phyloP scores from a whole-genome alignment of 2,113 vertebrate species.

The Tautogolabrus adspersus region DNA sequence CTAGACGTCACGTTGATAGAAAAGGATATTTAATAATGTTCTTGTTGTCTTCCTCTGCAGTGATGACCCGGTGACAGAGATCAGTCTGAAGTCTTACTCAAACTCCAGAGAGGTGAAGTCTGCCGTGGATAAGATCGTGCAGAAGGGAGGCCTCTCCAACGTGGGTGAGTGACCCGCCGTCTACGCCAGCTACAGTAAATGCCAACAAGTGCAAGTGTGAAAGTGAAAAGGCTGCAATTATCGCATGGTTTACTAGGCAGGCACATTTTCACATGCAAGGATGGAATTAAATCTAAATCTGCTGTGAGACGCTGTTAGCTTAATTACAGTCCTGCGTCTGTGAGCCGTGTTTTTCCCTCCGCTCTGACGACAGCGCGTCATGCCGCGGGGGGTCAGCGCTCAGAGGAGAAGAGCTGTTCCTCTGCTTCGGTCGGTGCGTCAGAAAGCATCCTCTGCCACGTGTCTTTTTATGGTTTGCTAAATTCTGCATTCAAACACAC shows the following conservation, averaged over 20 bases:
- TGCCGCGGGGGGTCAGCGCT: constrained; percentile 54
- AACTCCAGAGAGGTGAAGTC: constrained; percentile 89
- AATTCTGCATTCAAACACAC: constrained; percentile 62
- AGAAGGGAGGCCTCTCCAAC: constrained; percentile 94
- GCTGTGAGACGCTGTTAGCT: constrained; percentile 61
- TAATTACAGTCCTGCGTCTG: constrained; percentile 79
- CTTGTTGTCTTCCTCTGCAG: constrained; percentile 72
- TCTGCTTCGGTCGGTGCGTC: constrained; percentile 53
- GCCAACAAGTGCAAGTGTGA: constrained; percentile 61
- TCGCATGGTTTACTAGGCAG: constrained; percentile 57
- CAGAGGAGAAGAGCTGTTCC: constrained; percentile 45
- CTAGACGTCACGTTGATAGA: neutral
- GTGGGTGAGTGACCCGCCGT: constrained; percentile 87
- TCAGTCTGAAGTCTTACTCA: constrained; percentile 88
- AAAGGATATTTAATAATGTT: too few species aligned
- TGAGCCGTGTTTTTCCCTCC: constrained; percentile 61
- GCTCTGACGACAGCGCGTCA: constrained; percentile 57
- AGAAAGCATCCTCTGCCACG: constrained; percentile 42
- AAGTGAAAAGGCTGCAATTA: constrained; percentile 69
- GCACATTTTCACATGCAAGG: constrained; percentile 72
- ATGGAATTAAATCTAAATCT: constrained; percentile 83
- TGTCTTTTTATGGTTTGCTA: constrained; percentile 61
- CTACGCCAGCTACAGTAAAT: constrained; percentile 25
- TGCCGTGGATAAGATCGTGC: constrained; percentile 91
- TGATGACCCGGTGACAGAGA: constrained; percentile 91